Conservation (phyloP, 1,140 invertebrate species). For the Drosophila lacteicornis region DNA sequence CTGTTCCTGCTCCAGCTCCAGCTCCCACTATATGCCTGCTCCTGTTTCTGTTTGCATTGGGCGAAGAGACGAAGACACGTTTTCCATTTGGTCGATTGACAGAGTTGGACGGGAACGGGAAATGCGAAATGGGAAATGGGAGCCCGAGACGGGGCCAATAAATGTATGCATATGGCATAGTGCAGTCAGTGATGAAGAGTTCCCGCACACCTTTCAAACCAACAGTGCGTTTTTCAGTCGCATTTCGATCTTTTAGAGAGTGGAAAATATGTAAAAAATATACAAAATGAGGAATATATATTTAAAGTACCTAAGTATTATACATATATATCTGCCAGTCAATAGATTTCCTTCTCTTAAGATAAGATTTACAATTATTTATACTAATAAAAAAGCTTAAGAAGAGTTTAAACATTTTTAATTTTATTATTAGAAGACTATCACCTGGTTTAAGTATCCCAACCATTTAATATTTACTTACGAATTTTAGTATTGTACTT, state of each 20-base stretch:
- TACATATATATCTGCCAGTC: too few species aligned
- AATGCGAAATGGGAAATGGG: not conserved
- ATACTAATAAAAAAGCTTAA: rapidly evolving
- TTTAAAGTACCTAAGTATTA: too few species aligned
- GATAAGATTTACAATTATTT: not conserved
- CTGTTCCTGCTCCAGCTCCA: not conserved
- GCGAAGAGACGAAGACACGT: constrained; percentile 56
- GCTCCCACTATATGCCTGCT: not conserved
- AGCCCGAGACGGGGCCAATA: constrained; percentile 16
- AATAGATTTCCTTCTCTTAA: too few species aligned
- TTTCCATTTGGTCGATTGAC: constrained; percentile 71
- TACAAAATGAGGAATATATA: too few species aligned
- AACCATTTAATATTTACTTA: not conserved
- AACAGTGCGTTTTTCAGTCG: not conserved
- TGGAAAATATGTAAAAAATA: not conserved
- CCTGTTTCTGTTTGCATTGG: constrained; percentile 60
- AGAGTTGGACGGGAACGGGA: constrained; percentile 14
- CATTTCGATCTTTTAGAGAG: not conserved
- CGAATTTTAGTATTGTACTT: too few species aligned
- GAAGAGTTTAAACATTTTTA: too few species aligned
- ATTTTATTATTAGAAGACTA: too few species aligned
- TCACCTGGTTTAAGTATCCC: not conserved
- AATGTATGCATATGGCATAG: constrained; percentile 27
- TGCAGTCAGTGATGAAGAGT: not conserved
- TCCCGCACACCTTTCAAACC: not conserved